Conservation (phyloP, 1,140 invertebrate genomes). For the Macrosteles quadrilineatus region DNA sequence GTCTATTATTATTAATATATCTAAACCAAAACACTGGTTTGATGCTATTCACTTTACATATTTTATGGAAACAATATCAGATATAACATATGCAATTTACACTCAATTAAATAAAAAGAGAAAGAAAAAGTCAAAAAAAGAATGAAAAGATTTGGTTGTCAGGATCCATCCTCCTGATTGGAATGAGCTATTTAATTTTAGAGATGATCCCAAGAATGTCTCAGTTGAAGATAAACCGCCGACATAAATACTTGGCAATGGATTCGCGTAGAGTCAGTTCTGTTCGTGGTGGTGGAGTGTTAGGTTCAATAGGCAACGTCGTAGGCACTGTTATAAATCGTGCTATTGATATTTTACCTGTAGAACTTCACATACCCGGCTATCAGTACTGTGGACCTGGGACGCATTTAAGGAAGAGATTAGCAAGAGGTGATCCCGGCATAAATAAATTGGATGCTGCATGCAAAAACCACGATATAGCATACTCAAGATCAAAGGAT, state of each 20-base stretch:
- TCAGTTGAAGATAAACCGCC: too few relatives aligned
- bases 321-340: neutral
- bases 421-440: constrained; percentile 49
- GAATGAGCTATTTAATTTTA: neutral
- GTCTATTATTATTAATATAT: neutral
- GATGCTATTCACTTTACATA: neutral
- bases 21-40: neutral
- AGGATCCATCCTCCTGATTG: neutral
- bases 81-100: neutral
- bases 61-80: neutral
- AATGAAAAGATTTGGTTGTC: neutral
- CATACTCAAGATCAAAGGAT: constrained; percentile 48
- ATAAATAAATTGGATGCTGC: constrained; percentile 52
- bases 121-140: neutral
- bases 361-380: constrained; percentile 52
- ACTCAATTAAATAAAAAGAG: neutral
- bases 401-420: constrained; percentile 51
- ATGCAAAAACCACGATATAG: constrained; percentile 54
- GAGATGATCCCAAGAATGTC: neutral
- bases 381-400: constrained; percentile 54
- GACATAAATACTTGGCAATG: neutral
- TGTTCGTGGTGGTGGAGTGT: neutral
- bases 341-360: constrained; percentile 50
- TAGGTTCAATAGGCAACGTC: neutral
- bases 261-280: neutral